Base-by-base conservation (phyloP, 1,140 invertebrate genomes). In the Caenorhabditis remanei region DNA sequence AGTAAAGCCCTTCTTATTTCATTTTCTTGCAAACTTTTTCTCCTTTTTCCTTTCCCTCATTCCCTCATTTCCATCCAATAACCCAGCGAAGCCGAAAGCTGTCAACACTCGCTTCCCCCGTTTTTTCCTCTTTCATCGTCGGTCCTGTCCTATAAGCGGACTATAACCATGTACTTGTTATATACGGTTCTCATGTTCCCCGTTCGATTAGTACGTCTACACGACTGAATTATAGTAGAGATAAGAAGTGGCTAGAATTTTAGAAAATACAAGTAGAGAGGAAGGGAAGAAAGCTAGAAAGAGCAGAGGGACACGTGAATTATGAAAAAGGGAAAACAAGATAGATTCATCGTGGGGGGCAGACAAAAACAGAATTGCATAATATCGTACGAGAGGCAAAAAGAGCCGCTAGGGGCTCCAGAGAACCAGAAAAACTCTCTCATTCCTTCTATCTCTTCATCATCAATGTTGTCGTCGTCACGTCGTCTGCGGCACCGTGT, bases 51-150 rank as follows among this genome's bases (percentile, higher is more conserved):
- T 46, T 19, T 21, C 41, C n/a, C 71, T 79, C 71, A 79, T 79
- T 79, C 43, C 71, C 43, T 79, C 71, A 79, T 79, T 79, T 43
- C 71, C 46, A 79, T 79, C 71, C 71, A 79, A 79, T 79, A 79
- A 79, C 71, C 71, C 71, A 79, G 53, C 71, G 46, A 79, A 79
- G 71, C 71, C 71, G 19, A 79, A 79, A 79, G 71, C 71, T 79
- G 46, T 79, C 71, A 53, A 79, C 71, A 50, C 46, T n/a, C 65
- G 11, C 9, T 65, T 65, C 19, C 41, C n/a, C 43, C 67, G 41
- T 43, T 71, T 46, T 71, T 50, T 40, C 16, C 9, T 53, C 11
- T 24, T 50, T 32, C n/a, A 6, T 24, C 71, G 9, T 24, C 46
- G 5, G 2, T 24, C 11, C 11, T 79, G 71, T 41, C 71, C 71